Evolutionary conservation across 2,797 vertebrate species (phyloP), one percentile per base, ranked within the genome.

Genomic region (Esox lucius): DNA sequence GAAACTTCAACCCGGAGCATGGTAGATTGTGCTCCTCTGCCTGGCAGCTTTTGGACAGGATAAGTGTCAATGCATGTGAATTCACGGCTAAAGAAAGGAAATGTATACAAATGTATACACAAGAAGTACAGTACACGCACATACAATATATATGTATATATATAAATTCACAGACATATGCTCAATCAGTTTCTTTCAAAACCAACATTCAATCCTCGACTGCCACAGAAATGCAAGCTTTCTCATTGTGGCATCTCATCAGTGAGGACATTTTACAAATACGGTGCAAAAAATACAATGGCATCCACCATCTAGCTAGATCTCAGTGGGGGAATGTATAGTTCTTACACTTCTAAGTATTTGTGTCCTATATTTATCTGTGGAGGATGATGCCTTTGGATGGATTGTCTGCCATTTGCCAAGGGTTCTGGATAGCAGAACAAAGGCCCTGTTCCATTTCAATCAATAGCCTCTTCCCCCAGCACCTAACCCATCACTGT

Each of bases 51-150:
- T 84, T 71, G 85, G 87, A 88, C 75, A n/a, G 73, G 84, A 73
- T 51, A 85, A 74, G 82, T 81, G 87, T 88, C 86, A 56, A 80
- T 89, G 92, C 80, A 92, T 90, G 91, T 92, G 85, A 76, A 82
- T 81, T 82, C 48, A 79, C 83, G 80, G 88, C 87, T 91, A 85
- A 87, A 84, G 88, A 83, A 82, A 89, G 86, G 84, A 88, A 85
- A 82, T 83, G 79, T 89, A 82, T 73, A 75, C 33, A 53, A 62
- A 72, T 28, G 31, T 66, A 73, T 22, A n/a, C 66, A 68, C 84
- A 83, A 82, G 87, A 68, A 39, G 33, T 68, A 68, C 66, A 68
- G 66, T 39, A n/a, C 39, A 46, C 39, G 48, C 84, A 83, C 84
- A 87, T 75, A 53, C 3, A 39, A 4, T 67, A 71, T 76, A 86